phyloP scores from a whole-genome alignment of 30 jellyfish, hydroid and myxozoan genomes.

The Sanderia malayensis region DNA sequence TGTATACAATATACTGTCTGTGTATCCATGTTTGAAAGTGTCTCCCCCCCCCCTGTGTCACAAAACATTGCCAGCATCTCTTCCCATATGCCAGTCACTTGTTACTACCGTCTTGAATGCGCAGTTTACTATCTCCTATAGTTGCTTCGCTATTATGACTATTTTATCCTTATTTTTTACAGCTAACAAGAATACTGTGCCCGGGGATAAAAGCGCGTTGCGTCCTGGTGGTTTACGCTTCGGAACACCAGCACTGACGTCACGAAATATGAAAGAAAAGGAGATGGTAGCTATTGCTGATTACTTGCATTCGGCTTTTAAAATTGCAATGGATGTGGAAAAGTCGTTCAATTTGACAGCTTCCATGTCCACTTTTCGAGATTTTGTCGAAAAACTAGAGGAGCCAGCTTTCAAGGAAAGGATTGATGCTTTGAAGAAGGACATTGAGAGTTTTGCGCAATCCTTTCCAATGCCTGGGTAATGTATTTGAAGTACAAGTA shows the following conservation, averaged over 20 bases:
- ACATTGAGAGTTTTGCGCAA: conserved; percentile 55
- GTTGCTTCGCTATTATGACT: no score
- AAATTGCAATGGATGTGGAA: conserved; percentile 49
- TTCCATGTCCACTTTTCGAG: conserved; percentile 10
- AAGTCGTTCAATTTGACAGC: conserved; percentile 7
- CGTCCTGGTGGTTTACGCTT: conserved; percentile 79
- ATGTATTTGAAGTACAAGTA: no score
- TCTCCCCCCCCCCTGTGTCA: no score
- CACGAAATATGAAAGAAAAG: conserved; percentile 45
- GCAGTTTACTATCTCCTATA: no score
- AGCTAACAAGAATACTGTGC: conserved; percentile 76
- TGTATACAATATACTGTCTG: no score
- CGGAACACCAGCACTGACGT: conserved; percentile 81
- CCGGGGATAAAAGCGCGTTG: conserved; percentile 80
- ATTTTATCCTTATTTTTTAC: no score
- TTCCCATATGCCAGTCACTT: no score
- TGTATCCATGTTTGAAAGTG: no score
- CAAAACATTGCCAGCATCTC: no score
- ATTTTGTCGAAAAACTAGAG: conserved; percentile 20
- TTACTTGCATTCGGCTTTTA: conserved; percentile 34
- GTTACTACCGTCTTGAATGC: no score
- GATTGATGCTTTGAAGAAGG: conserved; percentile 16
- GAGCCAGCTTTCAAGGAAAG: conserved; percentile 41
- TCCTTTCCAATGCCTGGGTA: conserved; percentile 75
- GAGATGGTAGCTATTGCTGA: conserved; percentile 53